Percentiles rank a stretch among this genome's conserved stretches.
These are phyloP conservation scores for Anoplius nigerrimus DNA, from an alignment of 2,888 invertebrate genomes.

Conservation along the genomic window DNA sequence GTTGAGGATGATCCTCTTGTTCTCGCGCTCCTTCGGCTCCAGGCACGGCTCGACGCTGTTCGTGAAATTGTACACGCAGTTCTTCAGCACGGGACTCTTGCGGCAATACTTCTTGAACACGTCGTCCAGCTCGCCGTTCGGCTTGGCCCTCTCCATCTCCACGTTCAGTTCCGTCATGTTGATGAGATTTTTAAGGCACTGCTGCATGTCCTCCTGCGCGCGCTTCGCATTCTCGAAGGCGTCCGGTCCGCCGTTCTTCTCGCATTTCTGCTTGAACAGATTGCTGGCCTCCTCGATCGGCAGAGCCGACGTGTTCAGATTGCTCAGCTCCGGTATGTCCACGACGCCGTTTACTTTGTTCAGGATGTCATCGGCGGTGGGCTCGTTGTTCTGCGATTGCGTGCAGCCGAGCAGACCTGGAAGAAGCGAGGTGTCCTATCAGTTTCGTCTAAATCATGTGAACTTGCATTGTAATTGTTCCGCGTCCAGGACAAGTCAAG, in stretches of 20 bases:
- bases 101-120: slow-evolving; percentile 86
- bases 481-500: no score
- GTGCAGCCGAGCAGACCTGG: slow-evolving; percentile 43
- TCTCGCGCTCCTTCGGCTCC: slow-evolving; percentile 79
- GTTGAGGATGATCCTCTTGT: slow-evolving; percentile 80
- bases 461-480: no score
- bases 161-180: slow-evolving; percentile 78
- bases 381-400: slow-evolving; percentile 45
- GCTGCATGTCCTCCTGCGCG: slow-evolving; percentile 72
- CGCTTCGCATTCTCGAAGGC: slow-evolving; percentile 77
- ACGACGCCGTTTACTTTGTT: slow-evolving; percentile 41
- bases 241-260: slow-evolving; percentile 79
- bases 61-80: slow-evolving; percentile 80
- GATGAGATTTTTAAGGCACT: slow-evolving; percentile 79
- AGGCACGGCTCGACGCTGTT: slow-evolving; percentile 80
- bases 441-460: no score
- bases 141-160: slow-evolving; percentile 84
- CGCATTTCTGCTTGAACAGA: slow-evolving; percentile 81
- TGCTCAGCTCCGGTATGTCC: slow-evolving; percentile 56
- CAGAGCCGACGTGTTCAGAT: slow-evolving; percentile 61
- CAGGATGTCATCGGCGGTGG: slow-evolving; percentile 47
- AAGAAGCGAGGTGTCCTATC: slow-evolving; percentile 16
- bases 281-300: slow-evolving; percentile 76
- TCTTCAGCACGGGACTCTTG: slow-evolving; percentile 79
- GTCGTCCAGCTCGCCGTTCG: slow-evolving; percentile 82